Evolutionary conservation across 2,797 vertebrate genomes (phyloP), one percentile per base, ranked within the genome.

Genomic region (Platalea minor): DNA sequence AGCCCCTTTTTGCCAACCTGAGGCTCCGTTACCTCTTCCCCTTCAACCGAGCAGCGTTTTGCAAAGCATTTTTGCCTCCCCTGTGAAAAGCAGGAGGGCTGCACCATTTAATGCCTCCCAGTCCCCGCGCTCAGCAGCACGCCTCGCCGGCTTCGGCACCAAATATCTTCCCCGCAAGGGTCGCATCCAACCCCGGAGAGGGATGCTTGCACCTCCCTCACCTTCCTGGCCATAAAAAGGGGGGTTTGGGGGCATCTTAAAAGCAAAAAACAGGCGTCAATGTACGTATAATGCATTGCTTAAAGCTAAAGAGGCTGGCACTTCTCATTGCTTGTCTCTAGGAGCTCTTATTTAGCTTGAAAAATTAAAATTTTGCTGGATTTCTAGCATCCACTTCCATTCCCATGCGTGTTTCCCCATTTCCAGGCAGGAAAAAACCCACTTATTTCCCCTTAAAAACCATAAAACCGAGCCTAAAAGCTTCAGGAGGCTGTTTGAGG

Each of bases 121-220:
- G 17, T 46, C 48, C 26, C 48, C 2, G 1, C 6, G 1, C 26
- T 48, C 61, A 14, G 28, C 2, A 2, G 39, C 61, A 48, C 5
- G 2, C 25, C 10, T 31, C 8, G 0, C 3, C 1, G 1, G 33
- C 50, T 86, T 69, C 17, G 6, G n/a, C 59, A 28, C 33, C 39
- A 11, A 45, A 45, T 19, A 26, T 19, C 23, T 25, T 18, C 23
- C 14, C n/a, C 4, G 1, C 0, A 1, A 75, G 37, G n/a, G 39
- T 23, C 4, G 0, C 53, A 39, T 10, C 33, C 9, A 2, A 12
- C 35, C 10, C 28, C 2, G 0, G 11, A 53, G 39, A 48, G 17
- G 11, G 11, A 21, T 16, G 26, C 13, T 37, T 7, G 0, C 11
- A 3, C 15, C 8, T 54, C 53, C 57, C 20, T 53, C 9, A 0